Conservation (phyloP, 1,140 invertebrate genomes). For the Monochamus saltuarius region DNA sequence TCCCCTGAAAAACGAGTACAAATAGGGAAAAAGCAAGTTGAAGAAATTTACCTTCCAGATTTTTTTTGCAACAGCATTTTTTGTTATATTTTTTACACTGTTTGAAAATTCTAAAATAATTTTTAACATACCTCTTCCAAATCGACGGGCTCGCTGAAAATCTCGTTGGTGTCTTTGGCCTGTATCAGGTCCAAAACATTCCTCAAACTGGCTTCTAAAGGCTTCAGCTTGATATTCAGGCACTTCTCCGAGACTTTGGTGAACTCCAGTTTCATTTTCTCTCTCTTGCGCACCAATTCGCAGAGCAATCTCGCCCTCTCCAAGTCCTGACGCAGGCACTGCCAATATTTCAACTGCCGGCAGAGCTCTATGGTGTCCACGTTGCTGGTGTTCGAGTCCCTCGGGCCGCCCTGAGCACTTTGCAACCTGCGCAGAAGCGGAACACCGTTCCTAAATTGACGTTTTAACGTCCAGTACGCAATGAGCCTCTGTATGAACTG, state of each 20-base stretch:
- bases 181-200: conserved; percentile 75
- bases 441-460: conserved; percentile 95
- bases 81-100: conserved; percentile 57
- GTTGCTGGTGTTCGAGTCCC: conserved; percentile 47
- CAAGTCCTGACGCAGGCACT: conserved; percentile 90
- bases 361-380: conserved; percentile 72
- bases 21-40: no score
- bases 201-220: conserved; percentile 75
- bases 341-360: conserved; percentile 92
- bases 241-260: conserved; percentile 81
- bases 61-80: no score
- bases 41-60: no score
- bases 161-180: conserved; percentile 78
- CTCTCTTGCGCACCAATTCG: conserved; percentile 91
- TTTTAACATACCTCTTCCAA: conserved; percentile 65
- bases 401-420: conserved; percentile 56
- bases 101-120: conserved; percentile 24
- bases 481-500: conserved; percentile 87
- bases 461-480: conserved; percentile 92
- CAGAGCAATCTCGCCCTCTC: conserved; percentile 90
- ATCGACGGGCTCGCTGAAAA: conserved; percentile 93
- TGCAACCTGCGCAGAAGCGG: conserved; percentile 86
- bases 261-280: conserved; percentile 89
- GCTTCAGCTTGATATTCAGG: conserved; percentile 77
- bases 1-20: no score